Evolutionary conservation across 1,140 invertebrate genomes (phyloP), one percentile per base, ranked within the genome.

Genomic region (Macrocentrus cingulum): DNA sequence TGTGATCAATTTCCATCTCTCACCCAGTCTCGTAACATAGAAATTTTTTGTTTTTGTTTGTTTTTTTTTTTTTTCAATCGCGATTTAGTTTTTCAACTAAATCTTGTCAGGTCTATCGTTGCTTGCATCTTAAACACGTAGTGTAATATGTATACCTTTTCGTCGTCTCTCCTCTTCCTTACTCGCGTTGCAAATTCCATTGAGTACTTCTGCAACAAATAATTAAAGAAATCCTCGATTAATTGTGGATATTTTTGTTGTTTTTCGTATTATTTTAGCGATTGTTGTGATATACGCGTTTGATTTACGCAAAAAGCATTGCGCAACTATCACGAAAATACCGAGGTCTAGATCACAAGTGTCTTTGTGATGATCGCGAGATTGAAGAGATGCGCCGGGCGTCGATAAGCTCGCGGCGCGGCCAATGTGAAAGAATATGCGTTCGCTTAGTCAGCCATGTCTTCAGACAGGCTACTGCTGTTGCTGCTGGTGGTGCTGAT

Each of bases 81-180:
- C 18, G 16, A 49, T 32, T 34, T 8, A 49, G 46, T 13, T 29
- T 15, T 34, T n/a, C n/a, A n/a, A n/a, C 6, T 4, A 39, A 6
- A 7, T 34, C 15, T 49, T 19, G 15, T 25, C 9, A 20, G 49
- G n/a, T 20, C 25, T 19, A 32, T 49, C 13, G 7, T 36, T 36
- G 19, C 8, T 49, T 16, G 13, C 13, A 16, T 18, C 2, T 2
- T 25, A 7, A 3, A 49, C 25, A 15, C 23, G 11, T 8, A 15
- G 13, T n/a, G 36, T 8, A 13, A 15, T 4, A 39, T 13, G 13
- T 39, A 15, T 86, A 91, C 88, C 88, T 89, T 91, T 90, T 72
- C 84, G 84, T 80, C 88, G 88, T 71, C 88, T 84, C 48, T 90
- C 88, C 66, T 91, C 88, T 76, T 91, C 90, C 76, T 90, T 90